Evolutionary conservation across 2,113 vertebrate genomes (phyloP).

Genomic region (Thymallus thymallus): DNA sequence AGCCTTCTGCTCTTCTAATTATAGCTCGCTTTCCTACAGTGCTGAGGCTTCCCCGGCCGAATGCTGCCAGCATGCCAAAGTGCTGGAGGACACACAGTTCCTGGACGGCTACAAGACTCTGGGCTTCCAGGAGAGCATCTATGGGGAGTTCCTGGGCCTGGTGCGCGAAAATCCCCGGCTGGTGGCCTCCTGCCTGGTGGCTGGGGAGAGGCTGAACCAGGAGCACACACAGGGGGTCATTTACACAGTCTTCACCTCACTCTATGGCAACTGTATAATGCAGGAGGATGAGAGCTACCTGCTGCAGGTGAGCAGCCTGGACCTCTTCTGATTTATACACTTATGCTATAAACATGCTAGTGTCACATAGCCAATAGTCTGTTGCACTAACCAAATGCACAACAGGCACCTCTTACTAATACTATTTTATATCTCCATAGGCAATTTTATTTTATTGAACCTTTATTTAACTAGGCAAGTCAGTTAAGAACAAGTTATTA

Average conservation of each 20-base stretch:
- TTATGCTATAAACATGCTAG: not conserved
- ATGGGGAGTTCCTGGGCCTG: conserved; percentile 91
- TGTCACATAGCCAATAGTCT: not conserved
- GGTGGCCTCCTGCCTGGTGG: conserved; percentile 93
- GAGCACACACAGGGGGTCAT: conserved; percentile 93
- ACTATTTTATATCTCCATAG: not conserved
- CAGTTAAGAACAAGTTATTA: too few species aligned
- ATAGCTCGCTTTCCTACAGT: conserved; percentile 66
- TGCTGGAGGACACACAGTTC: conserved; percentile 96
- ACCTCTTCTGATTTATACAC: not conserved
- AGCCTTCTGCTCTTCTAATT: conserved; percentile 1
- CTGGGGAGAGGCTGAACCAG: conserved; percentile 91
- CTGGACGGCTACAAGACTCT: conserved; percentile 96
- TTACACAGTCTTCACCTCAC: conserved; percentile 89
- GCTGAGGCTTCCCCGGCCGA: conserved; percentile 96
- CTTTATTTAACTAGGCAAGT: too few species aligned
- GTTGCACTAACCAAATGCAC: too few species aligned
- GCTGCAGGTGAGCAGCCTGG: conserved; percentile 80
- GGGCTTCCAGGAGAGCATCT: conserved; percentile 94
- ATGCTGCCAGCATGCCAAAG: conserved; percentile 96
- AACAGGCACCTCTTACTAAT: too few species aligned
- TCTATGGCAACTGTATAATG: conserved; percentile 99
- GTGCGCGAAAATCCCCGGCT: conserved; percentile 93
- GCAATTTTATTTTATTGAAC: too few species aligned
- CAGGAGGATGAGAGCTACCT: conserved; percentile 98